Conservation (phyloP, 1,140 invertebrate genomes). For the Formica exsecta region DNA sequence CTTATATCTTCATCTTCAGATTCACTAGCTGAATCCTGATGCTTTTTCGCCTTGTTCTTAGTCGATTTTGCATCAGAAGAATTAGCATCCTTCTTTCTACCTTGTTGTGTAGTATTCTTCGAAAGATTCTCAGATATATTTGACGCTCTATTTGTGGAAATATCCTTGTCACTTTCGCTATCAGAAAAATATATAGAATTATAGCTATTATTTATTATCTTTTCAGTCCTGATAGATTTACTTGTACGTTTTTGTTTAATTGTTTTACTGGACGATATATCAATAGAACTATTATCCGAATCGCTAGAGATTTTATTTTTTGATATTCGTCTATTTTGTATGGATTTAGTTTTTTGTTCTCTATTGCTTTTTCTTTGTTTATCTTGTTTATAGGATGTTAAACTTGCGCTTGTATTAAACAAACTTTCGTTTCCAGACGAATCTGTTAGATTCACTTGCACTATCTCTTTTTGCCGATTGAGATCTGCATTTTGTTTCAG, state of each 20-base stretch:
- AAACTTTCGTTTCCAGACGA: not conserved
- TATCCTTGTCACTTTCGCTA: not conserved
- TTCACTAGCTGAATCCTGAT: constrained; percentile 2
- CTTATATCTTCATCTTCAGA: constrained; percentile 11
- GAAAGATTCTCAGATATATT: not conserved
- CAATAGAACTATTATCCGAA: constrained; percentile 30
- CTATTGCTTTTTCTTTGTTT: not conserved
- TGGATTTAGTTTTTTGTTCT: not conserved
- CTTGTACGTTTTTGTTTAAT: constrained; percentile 3
- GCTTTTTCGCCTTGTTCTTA: not conserved
- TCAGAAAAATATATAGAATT: not conserved
- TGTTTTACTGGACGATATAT: not conserved
- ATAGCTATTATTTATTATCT: not conserved
- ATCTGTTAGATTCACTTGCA: not conserved
- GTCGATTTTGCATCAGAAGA: not conserved
- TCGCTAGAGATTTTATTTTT: constrained; percentile 13
- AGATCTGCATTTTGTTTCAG: not conserved
- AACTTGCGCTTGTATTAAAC: not conserved
- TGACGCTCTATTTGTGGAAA: not conserved
- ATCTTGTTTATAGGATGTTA: not conserved
- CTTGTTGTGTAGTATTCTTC: not conserved
- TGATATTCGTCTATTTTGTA: not conserved
- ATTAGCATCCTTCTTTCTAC: not conserved
- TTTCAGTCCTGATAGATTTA: not conserved
- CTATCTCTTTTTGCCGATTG: not conserved